Evolutionary conservation across 92 coral and sea anemone species (phyloP).

Genomic region (Parazoanthus darwini): DNA sequence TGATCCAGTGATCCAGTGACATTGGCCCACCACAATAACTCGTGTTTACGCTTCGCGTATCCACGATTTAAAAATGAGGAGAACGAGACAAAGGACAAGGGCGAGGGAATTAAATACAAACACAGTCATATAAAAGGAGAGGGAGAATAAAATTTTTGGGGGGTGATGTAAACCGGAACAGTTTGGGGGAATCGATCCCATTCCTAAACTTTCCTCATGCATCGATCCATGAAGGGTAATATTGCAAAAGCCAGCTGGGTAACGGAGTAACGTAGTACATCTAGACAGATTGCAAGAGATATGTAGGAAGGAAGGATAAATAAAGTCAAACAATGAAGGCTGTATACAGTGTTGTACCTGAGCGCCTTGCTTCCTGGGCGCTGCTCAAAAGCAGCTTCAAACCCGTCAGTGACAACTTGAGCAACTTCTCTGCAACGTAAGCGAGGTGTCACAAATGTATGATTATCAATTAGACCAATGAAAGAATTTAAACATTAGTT

Average conservation of each 20-base stretch:
- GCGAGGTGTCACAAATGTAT: not conserved
- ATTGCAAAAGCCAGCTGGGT: not conserved
- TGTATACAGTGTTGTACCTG: constrained; percentile 4
- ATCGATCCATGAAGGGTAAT: not conserved
- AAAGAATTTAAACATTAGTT: too few relatives aligned
- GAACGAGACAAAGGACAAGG: too few relatives aligned
- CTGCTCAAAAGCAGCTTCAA: constrained; percentile 45
- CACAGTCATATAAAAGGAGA: too few relatives aligned
- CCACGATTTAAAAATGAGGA: too few relatives aligned
- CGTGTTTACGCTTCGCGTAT: too few relatives aligned
- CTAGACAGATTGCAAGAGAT: not conserved
- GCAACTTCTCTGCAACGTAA: constrained; percentile 27
- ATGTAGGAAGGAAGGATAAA: not conserved
- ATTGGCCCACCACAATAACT: too few relatives aligned
- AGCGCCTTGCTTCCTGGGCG: constrained; percentile 43
- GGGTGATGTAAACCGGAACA: not conserved
- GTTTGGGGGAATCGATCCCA: not conserved
- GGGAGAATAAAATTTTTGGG: too few relatives aligned
- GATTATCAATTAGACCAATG: not conserved
- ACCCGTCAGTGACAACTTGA: constrained; percentile 40
- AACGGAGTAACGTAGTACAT: not conserved
- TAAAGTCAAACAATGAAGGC: not conserved
- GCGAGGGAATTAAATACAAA: too few relatives aligned
- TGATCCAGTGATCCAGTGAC: too few relatives aligned
- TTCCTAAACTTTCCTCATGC: too few relatives aligned